Evolutionary conservation across 2,113 vertebrate genomes (phyloP), one percentile per base, ranked within the genome.

Genomic region (Emydura subglobosa): DNA sequence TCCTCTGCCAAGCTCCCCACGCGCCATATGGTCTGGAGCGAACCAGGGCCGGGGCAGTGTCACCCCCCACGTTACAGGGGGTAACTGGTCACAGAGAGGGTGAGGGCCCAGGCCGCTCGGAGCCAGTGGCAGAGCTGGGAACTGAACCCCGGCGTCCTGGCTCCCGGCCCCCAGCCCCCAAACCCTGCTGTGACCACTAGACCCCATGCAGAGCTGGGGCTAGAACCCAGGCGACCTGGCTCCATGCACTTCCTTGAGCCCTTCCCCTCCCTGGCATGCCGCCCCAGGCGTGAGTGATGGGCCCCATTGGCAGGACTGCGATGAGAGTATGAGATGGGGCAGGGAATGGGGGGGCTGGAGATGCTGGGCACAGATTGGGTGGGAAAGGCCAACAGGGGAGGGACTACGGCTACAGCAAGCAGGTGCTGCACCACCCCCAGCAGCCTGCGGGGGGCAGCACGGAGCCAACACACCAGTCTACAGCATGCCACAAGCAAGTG

Each of bases 291-390:
- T 22, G 68, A n/a, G 34, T 17, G n/a, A 72, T 7, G 0, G 54
- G 24, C 83, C 54, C n/a, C 50, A 11, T 24, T 21, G 34, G 34
- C n/a, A 1, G 34, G 68, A 19, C n/a, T 0, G 0, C 61, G 72
- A 57, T 0, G 3, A 49, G 0, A 0, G 49, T 29, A 50, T 68
- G 29, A 21, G 34, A 31, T 80, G 79, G 44, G 25, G 16, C 78
- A 51, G 17, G 19, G 78, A 14, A 39, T 3, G 14, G n/a, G 7
- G 16, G 65, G 8, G 24, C 74, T 5, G 47, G 76, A 79, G 78
- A 47, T 4, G 16, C 51, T 65, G 1, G 2, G 39, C 51, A 29
- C 5, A 0, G 9, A 50, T 2, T 0, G 59, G 16, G 25, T 65
- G 49, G 0, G 25, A 68, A 79, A 53, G 19, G 79, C 79, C 55